Percentiles rank a stretch among this genome's conserved stretches.
Evolutionary conservation across 2,113 vertebrate genomes (phyloP).

Genomic region (Isichthys henryi): DNA sequence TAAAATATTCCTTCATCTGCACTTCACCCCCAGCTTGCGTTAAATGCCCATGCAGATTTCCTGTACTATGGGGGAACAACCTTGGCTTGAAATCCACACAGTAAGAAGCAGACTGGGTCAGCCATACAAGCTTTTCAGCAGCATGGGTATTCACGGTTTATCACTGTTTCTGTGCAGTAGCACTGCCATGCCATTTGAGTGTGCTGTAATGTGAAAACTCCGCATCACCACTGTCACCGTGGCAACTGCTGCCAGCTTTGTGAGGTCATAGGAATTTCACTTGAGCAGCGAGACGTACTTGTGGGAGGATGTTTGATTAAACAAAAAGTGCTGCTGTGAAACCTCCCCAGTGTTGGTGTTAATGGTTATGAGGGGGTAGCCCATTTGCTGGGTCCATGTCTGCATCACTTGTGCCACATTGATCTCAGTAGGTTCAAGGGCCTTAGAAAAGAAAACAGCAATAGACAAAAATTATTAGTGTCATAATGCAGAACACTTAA

Average conservation of each 20-base stretch:
- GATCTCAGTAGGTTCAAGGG: background rate
- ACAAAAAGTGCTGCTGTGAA: conserved; percentile 73
- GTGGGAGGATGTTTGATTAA: conserved; percentile 56
- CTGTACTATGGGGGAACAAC: background rate
- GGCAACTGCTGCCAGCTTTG: background rate
- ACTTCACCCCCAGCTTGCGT: background rate
- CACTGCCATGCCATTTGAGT: background rate
- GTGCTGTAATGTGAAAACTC: background rate
- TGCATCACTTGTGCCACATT: conserved; percentile 58
- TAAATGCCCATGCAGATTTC: background rate
- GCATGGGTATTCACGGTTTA: background rate
- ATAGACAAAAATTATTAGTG: background rate
- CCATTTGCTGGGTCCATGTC: conserved; percentile 75
- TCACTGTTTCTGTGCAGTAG: background rate
- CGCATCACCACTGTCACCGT: background rate
- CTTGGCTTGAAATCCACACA: background rate
- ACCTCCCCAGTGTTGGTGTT: conserved; percentile 51
- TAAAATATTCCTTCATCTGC: background rate
- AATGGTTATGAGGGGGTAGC: conserved; percentile 76
- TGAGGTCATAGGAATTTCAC: background rate
- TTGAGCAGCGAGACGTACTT: conserved; percentile 47
- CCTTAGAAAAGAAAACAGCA: conserved; percentile 32
- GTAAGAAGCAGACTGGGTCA: background rate
- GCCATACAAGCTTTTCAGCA: background rate
- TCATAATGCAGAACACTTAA: background rate